phyloP scores from a whole-genome alignment of 2,888 invertebrate genomes.

The Zygogramma bicolorata region DNA sequence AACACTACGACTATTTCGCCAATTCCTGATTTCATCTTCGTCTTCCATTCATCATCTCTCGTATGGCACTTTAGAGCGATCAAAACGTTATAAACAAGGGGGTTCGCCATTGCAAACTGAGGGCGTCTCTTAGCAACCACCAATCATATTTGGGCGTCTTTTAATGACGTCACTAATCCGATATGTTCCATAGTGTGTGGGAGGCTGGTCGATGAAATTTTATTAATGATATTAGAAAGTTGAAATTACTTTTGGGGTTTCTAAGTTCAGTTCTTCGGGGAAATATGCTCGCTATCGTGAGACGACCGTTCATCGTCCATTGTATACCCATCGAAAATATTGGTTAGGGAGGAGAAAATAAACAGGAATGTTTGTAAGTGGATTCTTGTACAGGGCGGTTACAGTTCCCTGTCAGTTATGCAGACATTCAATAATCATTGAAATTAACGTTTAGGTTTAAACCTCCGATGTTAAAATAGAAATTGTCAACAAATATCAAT shows the following conservation, averaged over 20 bases:
- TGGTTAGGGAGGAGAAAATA: not conserved
- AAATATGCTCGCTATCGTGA: not conserved
- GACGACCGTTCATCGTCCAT: not conserved
- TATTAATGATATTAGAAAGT: conserved; percentile 52
- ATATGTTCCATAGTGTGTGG: conserved; percentile 55
- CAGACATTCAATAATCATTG: too few species aligned
- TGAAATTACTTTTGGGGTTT: conserved; percentile 2
- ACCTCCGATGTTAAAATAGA: too few species aligned
- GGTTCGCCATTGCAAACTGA: conserved; percentile 63
- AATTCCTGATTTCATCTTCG: too few species aligned
- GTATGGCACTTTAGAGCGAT: conserved; percentile 33
- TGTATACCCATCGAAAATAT: not conserved
- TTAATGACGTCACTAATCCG: conserved; percentile 62
- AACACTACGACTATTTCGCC: too few species aligned
- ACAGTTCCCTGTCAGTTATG: too few species aligned
- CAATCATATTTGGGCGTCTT: conserved; percentile 64
- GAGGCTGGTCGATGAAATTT: conserved; percentile 60
- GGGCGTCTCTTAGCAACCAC: conserved; percentile 66
- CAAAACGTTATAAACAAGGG: conserved; percentile 41
- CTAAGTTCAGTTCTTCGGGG: not conserved
- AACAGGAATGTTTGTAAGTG: not conserved
- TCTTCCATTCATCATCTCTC: conserved; percentile 2
- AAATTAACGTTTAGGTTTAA: too few species aligned
- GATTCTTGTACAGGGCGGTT: too few species aligned
- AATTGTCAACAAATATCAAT: too few species aligned